Conservation (phyloP, 1,140 invertebrate genomes). For the Colletes gigas region DNA sequence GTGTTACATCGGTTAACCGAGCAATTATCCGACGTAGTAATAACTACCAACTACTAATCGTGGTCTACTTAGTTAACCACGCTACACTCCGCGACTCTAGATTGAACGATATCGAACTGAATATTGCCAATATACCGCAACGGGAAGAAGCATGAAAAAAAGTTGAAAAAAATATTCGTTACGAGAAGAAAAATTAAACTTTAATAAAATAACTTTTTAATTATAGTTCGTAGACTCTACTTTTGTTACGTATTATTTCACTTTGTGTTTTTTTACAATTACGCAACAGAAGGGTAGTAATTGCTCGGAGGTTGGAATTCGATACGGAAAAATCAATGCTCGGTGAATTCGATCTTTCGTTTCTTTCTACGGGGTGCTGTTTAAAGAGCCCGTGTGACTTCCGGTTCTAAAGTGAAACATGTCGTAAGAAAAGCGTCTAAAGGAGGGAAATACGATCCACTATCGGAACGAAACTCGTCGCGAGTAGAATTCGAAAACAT, state of each 20-base stretch:
- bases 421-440: neutral
- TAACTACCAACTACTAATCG: constrained; percentile 12
- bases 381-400: neutral
- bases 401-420: constrained; percentile 24
- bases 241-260: no score
- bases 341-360: neutral
- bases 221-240: no score
- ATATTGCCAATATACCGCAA: neutral
- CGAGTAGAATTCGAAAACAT: constrained; percentile 36
- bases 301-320: neutral
- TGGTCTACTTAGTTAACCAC: constrained; percentile 7
- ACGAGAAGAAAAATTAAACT: no score
- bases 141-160: no score
- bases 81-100: neutral
- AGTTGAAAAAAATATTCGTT: no score
- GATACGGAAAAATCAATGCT: neutral
- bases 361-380: neutral
- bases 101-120: neutral
- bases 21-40: constrained; percentile 24
- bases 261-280: neutral
- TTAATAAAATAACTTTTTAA: no score
- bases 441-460: constrained; percentile 23
- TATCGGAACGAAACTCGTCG: constrained; percentile 18
- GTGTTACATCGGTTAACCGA: constrained; percentile 20
- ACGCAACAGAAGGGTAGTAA: no score